Evolutionary conservation across 1,140 invertebrate species (phyloP).

Genomic region (Pinna nobilis): DNA sequence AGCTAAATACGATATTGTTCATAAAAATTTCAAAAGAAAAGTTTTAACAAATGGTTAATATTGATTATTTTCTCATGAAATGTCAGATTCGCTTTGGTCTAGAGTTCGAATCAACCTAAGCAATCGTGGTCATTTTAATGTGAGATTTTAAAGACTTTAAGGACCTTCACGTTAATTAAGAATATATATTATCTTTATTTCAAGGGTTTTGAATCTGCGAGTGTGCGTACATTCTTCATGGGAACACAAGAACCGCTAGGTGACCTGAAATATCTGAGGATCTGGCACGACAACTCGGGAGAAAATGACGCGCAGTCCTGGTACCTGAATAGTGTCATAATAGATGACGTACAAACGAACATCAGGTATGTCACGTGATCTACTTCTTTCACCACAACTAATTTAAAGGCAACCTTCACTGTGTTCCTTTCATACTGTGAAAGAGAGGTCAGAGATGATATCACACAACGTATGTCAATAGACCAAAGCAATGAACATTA

Average conservation of each 20-base stretch:
- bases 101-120: background rate
- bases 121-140: background rate
- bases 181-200: slow-evolving; percentile 2
- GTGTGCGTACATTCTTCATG: slow-evolving; percentile 65
- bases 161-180: background rate
- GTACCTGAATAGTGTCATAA: slow-evolving; percentile 66
- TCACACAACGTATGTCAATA: no score
- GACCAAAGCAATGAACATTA: no score
- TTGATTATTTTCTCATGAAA: no score
- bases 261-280: slow-evolving; percentile 61
- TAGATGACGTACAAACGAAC: slow-evolving; percentile 69
- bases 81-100: no score
- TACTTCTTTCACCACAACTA: background rate
- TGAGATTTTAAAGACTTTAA: background rate
- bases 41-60: no score
- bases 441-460: background rate
- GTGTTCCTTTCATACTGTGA: background rate
- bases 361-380: slow-evolving; percentile 61
- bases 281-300: slow-evolving; percentile 74
- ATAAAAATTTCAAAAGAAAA: no score
- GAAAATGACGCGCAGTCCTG: slow-evolving; percentile 63
- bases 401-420: background rate
- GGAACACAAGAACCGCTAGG: slow-evolving; percentile 61
- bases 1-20: no score
- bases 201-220: slow-evolving; percentile 60